Evolutionary conservation across 1,140 invertebrate genomes (phyloP), one percentile per base, ranked within the genome.

Genomic region (Belonocnema kinseyi): DNA sequence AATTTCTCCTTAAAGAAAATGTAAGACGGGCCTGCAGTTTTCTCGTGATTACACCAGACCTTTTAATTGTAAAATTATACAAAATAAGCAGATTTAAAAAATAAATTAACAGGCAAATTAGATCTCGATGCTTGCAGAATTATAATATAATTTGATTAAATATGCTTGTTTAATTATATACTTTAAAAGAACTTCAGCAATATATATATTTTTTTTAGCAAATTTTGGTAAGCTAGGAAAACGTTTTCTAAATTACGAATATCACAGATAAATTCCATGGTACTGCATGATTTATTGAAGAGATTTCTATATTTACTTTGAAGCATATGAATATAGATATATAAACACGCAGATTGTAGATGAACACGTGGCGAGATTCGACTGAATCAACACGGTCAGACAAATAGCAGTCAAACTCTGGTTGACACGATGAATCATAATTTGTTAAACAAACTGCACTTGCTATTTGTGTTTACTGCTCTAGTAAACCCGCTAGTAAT

Each of bases 371-470:
- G 61, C 21, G 61, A 66, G 61, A 66, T 66, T 66, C 51, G 46
- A 16, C 40, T 51, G 51, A 77, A 58, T 77, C 54, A 77, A 77
- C 76, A 77, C 51, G 17, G 12, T 58, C 53, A 51, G 58, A 58
- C 76, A 77, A 77, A 77, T 66, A 73, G 40, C 54, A 56, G 71
- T 33, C 72, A 71, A 50, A 61, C 50, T 52, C 61, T 14, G 50
- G 19, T 12, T 58, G 56, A 17, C 46, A 66, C 40, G 61, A 66
- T 66, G 26, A 75, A 70, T 75, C 66, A 58, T 17, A 74, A 74
- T 74, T 74, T 21, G 73, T 46, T 58, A 61, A 74, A 74, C 58
- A 74, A 74, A 74, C 53, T 61, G n/a, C 51, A 75, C 74, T 61
- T 75, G 61, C 33, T 13, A 66, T 73, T 53, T 73, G 50, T 73